Evolutionary conservation across 2,797 vertebrate species (phyloP).

Genomic region (Chaetophractus vellerosus): DNA sequence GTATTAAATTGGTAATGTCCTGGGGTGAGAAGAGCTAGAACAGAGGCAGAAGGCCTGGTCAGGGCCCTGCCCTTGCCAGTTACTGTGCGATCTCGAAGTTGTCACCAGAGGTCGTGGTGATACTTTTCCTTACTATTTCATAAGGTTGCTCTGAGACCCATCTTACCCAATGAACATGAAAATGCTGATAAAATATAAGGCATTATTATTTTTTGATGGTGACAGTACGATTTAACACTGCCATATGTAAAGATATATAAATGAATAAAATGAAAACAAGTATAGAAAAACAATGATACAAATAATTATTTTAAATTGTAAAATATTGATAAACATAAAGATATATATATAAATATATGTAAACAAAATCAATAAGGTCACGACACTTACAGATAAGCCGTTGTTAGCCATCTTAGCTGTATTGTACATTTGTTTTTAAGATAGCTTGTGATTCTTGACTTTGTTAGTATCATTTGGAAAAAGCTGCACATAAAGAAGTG

Average conservation of each 20-base stretch:
- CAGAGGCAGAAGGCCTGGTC: not conserved
- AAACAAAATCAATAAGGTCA: not conserved
- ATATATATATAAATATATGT: not conserved
- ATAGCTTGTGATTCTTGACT: constrained; percentile 60
- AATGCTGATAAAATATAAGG: constrained; percentile 14
- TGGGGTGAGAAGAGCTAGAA: not conserved
- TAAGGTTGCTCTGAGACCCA: not conserved
- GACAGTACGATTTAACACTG: not conserved
- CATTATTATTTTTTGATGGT: not conserved
- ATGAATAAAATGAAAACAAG: constrained; percentile 17
- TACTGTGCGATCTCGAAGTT: constrained; percentile 6
- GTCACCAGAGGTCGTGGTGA: not conserved
- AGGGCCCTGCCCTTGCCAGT: not conserved
- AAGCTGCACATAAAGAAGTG: constrained; percentile 45
- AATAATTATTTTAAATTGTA: not conserved
- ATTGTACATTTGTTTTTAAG: constrained; percentile 57
- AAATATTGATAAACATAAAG: not conserved
- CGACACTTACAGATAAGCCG: not conserved
- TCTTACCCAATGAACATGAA: not conserved
- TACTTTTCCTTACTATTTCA: constrained; percentile 22
- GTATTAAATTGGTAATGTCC: not conserved
- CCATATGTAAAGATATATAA: not conserved
- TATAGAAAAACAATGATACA: not conserved
- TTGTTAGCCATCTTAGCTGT: constrained; percentile 9
- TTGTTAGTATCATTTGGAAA: constrained; percentile 70